These are phyloP conservation scores for Equus quagga DNA, from an alignment of 2,113 vertebrate genomes.

Conservation along the genomic window DNA sequence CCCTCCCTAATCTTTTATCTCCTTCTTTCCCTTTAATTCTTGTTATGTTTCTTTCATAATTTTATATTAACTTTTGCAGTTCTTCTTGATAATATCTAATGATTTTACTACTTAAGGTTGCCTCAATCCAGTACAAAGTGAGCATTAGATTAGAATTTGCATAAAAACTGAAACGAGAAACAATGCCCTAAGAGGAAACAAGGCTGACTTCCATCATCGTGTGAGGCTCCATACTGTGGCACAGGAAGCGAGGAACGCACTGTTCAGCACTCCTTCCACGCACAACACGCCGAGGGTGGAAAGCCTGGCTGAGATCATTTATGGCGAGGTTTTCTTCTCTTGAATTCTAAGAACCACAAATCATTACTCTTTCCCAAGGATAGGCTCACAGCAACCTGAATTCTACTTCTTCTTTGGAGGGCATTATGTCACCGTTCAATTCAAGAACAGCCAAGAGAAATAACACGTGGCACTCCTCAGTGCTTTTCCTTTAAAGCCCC, in stretches of 20 bases:
- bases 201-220: not conserved
- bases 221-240: rapidly evolving
- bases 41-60: not conserved
- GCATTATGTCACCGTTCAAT: rapidly evolving
- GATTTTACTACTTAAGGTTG: not conserved
- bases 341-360: not conserved
- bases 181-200: not conserved
- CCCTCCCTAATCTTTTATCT: not conserved
- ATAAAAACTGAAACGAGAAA: not conserved
- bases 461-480: rapidly evolving
- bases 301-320: not conserved
- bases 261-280: not conserved
- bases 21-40: not conserved
- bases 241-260: rapidly evolving
- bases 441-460: not conserved
- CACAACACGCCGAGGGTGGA: not conserved
- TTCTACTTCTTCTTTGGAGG: not conserved
- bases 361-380: not conserved
- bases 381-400: not conserved
- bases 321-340: not conserved
- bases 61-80: not conserved
- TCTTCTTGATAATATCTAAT: not conserved
- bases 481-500: not conserved
- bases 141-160: not conserved
- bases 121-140: not conserved